Percentiles rank a stretch among this genome's conserved stretches.
Evolutionary conservation across 2,888 invertebrate genomes (phyloP).

Genomic region (Cephus pygmeus): DNA sequence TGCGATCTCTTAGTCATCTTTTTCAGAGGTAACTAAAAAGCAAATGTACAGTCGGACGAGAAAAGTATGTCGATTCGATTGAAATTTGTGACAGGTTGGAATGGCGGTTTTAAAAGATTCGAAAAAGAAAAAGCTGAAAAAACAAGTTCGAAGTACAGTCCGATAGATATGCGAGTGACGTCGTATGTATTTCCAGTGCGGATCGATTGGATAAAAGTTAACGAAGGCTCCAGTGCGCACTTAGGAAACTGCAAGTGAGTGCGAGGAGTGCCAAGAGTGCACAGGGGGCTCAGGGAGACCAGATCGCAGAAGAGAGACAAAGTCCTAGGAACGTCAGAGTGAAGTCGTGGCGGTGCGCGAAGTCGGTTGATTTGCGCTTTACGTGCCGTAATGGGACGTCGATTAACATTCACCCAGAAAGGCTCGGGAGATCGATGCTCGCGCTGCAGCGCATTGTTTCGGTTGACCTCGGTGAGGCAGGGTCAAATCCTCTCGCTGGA

Average conservation of each 20-base stretch:
- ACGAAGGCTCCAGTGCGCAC: too few relatives aligned
- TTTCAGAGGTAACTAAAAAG: too few relatives aligned
- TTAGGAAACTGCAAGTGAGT: too few relatives aligned
- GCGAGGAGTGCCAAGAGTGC: too few relatives aligned
- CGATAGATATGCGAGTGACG: neutral
- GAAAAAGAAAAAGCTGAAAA: neutral
- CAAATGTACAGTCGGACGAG: neutral
- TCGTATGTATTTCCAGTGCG: neutral
- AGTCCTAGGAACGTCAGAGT: neutral
- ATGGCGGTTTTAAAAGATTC: neutral
- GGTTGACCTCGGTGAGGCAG: constrained; percentile 18
- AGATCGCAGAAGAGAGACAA: neutral
- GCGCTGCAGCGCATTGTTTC: constrained; percentile 22
- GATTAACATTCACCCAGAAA: constrained; percentile 28
- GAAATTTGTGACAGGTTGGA: neutral
- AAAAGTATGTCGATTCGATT: neutral
- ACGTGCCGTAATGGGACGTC: constrained; percentile 19
- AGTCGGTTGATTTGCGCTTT: neutral
- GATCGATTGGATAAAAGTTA: neutral
- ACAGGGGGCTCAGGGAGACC: too few relatives aligned
- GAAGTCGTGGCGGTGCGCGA: neutral
- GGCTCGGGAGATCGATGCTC: constrained; percentile 19
- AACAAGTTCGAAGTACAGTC: neutral
- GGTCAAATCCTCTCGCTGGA: constrained; percentile 15
- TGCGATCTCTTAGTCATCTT: too few relatives aligned